Evolutionary conservation across 2,113 vertebrate genomes (phyloP).

Genomic region (Syngnathus floridae): DNA sequence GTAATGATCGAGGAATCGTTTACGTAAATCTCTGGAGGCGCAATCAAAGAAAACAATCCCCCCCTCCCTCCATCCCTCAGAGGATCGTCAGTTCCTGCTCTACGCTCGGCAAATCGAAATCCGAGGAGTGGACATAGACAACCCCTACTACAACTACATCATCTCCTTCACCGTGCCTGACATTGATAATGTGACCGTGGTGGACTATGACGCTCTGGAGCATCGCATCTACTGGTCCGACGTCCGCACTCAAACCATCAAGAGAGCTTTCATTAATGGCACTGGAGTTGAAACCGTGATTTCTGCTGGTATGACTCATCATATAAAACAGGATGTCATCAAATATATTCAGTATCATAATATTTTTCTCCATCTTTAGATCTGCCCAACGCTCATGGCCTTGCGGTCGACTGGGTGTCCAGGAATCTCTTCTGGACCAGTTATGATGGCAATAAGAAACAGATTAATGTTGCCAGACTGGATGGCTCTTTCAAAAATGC

Average conservation of each 20-base stretch:
- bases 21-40: neutral
- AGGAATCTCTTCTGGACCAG: slow-evolving; percentile 98
- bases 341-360: neutral
- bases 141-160: slow-evolving; percentile 98
- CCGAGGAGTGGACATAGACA: slow-evolving; percentile 90
- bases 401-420: slow-evolving; percentile 96
- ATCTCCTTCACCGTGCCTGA: slow-evolving; percentile 98
- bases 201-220: slow-evolving; percentile 89
- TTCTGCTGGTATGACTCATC: slow-evolving; percentile 62
- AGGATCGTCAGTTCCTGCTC: slow-evolving; percentile 92
- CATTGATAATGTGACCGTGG: slow-evolving; percentile 93
- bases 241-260: slow-evolving; percentile 93
- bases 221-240: slow-evolving; percentile 97
- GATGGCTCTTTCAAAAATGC: slow-evolving; percentile 97
- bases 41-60: neutral
- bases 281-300: slow-evolving; percentile 90
- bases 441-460: slow-evolving; percentile 93
- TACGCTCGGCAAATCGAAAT: slow-evolving; percentile 98
- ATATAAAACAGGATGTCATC: neutral
- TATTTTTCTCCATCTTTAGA: slow-evolving; percentile 63
- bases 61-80: slow-evolving; percentile 51
- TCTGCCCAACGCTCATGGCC: slow-evolving; percentile 88
- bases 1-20: slow-evolving; percentile 13
- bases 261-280: slow-evolving; percentile 95
- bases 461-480: slow-evolving; percentile 92